Conservation (phyloP, 1,140 invertebrate genomes). For the Cyclina sinensis region DNA sequence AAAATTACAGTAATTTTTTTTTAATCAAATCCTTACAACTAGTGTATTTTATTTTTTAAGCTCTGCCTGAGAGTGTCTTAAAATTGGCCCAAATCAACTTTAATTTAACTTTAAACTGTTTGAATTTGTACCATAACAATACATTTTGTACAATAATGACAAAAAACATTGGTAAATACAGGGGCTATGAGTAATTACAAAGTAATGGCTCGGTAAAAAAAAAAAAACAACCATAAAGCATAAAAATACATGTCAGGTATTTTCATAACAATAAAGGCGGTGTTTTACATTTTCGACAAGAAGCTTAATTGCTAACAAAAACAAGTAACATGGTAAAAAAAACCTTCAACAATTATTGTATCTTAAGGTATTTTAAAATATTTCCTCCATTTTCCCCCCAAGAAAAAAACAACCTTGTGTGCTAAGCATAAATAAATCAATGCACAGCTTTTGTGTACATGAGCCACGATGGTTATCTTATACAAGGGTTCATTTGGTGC, state of each 20-base stretch:
- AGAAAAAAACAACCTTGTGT: slow-evolving; percentile 38
- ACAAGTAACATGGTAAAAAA: slow-evolving; percentile 31
- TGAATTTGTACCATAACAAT: too few relatives aligned
- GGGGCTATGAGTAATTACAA: slow-evolving; percentile 16
- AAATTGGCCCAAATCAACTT: background rate
- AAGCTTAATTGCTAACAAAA: slow-evolving; percentile 34
- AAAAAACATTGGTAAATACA: background rate
- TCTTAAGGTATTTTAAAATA: slow-evolving; percentile 5
- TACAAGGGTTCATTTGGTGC: slow-evolving; percentile 36
- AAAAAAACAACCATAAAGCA: background rate
- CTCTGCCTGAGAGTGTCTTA: too few relatives aligned
- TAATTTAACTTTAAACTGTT: too few relatives aligned
- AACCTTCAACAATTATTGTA: background rate
- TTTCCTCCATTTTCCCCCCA: background rate
- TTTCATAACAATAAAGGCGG: slow-evolving; percentile 32
- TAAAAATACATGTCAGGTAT: slow-evolving; percentile 13
- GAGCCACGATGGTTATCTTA: slow-evolving; percentile 1
- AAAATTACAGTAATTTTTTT: too few relatives aligned
- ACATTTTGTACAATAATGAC: background rate
- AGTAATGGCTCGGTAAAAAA: background rate
- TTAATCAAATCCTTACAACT: too few relatives aligned
- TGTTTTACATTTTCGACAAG: slow-evolving; percentile 30
- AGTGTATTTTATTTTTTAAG: too few relatives aligned
- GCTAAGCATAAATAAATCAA: slow-evolving; percentile 15
- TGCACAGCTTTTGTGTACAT: slow-evolving; percentile 15